phyloP scores from a whole-genome alignment of 2,888 invertebrate species.

The Cheilosia pagana region DNA sequence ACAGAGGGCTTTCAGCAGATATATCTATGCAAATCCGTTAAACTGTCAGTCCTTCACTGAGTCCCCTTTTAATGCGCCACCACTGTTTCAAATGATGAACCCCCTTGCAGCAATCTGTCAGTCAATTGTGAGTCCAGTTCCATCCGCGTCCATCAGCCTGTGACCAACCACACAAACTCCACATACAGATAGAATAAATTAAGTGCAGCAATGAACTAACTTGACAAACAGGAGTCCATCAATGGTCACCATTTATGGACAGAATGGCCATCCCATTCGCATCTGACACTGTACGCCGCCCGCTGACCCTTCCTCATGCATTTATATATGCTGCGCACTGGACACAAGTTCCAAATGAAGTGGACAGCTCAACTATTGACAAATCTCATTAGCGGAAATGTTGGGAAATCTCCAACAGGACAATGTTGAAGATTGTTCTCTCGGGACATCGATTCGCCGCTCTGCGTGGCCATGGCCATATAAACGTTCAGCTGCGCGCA shows the following conservation, averaged over 20 bases:
- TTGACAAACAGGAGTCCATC: constrained; percentile 62
- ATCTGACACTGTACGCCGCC: constrained; percentile 17
- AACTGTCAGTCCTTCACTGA: too few species aligned
- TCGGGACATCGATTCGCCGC: constrained; percentile 13
- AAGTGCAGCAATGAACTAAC: constrained; percentile 43
- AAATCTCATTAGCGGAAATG: constrained; percentile 69
- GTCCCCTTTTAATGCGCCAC: background rate
- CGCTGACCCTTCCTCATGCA: constrained; percentile 1
- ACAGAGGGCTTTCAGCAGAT: too few species aligned
- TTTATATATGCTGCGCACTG: constrained; percentile 13
- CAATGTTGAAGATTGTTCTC: constrained; percentile 63
- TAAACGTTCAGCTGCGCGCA: constrained; percentile 35
- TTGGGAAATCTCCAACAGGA: constrained; percentile 26
- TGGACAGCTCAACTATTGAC: constrained; percentile 56
- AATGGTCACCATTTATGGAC: constrained; percentile 61
- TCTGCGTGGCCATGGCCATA: constrained; percentile 19
- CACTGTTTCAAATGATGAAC: constrained; percentile 19
- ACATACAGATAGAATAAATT: constrained; percentile 26
- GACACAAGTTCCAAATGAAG: background rate
- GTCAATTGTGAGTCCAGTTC: background rate
- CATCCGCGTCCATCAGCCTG: constrained; percentile 11
- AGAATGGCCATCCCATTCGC: constrained; percentile 47
- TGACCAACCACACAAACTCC: constrained; percentile 8
- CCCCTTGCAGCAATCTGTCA: constrained; percentile 33
- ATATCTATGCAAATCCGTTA: too few species aligned